These are phyloP conservation scores for Xiphophorus couchianus DNA, from an alignment of 2,113 vertebrate genomes.

Conservation along the genomic window DNA sequence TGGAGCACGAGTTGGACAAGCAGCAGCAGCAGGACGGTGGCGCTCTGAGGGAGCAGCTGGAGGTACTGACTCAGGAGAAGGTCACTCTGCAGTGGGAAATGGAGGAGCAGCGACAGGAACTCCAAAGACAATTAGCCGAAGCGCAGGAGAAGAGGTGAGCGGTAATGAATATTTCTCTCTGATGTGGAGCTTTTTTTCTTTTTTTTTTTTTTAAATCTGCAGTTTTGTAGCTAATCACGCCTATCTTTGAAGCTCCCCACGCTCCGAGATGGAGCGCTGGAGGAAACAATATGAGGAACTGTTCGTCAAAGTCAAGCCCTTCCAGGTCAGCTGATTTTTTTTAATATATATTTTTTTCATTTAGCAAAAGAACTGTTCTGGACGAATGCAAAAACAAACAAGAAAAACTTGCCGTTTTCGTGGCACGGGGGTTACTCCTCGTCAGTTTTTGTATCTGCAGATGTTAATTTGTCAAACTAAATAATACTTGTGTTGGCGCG, in stretches of 20 bases:
- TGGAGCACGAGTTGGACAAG: constrained; percentile 43
- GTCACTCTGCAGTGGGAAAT: constrained; percentile 74
- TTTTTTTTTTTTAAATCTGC: neutral
- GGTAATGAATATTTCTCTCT: neutral
- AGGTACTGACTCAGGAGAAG: constrained; percentile 70
- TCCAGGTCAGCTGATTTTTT: constrained; percentile 84
- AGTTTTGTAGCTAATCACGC: neutral
- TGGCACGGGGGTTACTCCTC: neutral
- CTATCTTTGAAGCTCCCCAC: constrained; percentile 40
- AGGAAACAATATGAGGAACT: constrained; percentile 88
- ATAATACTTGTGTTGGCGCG: neutral
- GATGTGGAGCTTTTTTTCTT: neutral
- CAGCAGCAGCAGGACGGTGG: constrained; percentile 30
- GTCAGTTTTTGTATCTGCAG: neutral
- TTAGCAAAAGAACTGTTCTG: neutral
- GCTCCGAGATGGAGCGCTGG: constrained; percentile 81
- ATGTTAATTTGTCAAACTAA: neutral
- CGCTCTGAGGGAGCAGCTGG: constrained; percentile 51
- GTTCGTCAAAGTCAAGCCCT: constrained; percentile 89
- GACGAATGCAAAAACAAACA: neutral
- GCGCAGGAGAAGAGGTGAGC: constrained; percentile 80
- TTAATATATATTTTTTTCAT: neutral
- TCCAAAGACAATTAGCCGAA: constrained; percentile 72
- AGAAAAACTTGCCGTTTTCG: neutral
- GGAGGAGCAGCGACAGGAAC: constrained; percentile 76